Evolutionary conservation across 2,888 invertebrate genomes (phyloP), one percentile per base, ranked within the genome.

Genomic region (Andrena fulva): DNA sequence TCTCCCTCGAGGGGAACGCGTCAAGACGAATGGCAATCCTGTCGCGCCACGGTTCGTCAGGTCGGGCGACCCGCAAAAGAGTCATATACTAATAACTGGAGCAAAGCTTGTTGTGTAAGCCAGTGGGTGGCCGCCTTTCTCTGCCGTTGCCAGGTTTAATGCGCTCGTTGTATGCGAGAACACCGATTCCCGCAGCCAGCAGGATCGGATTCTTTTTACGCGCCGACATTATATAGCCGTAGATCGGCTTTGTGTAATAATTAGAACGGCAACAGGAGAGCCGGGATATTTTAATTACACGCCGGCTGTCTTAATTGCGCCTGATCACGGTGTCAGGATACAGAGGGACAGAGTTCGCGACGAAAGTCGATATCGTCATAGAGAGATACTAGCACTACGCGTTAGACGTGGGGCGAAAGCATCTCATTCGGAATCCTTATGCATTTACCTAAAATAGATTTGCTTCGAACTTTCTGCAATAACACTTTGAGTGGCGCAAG

Each of bases 91-190:
- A 89, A 91, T 91, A 92, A 92, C 90, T 91, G 89, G 91, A 92
- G 91, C 92, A 92, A 85, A 89, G 86, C 59, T 56, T 79, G 87
- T 92, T 92, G 91, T 90, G 92, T 89, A 92, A 92, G 87, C 77
- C 86, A 83, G 92, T 92, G 92, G 92, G 92, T 92, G 92, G 92
- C 89, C 89, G 92, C 92, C 92, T 92, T 92, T 92, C 92, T 92
- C 92, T 81, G 64, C 68, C 50, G 78, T 78, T 79, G 81, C 79
- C 75, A 63, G 77, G 72, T 87, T 88, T 84, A 85, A 80, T 60
- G 74, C 77, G 69, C 59, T 70, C 67, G 62, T 71, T 62, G 72
- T 70, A 82, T 74, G 82, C 84, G 82, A 80, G 84, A 84, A 82
- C 84, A 68, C 63, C 69, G 70, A 80, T 84, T 79, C 64, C 84